Conservation (phyloP, 2,888 invertebrate species). For the Homarus gammarus region DNA sequence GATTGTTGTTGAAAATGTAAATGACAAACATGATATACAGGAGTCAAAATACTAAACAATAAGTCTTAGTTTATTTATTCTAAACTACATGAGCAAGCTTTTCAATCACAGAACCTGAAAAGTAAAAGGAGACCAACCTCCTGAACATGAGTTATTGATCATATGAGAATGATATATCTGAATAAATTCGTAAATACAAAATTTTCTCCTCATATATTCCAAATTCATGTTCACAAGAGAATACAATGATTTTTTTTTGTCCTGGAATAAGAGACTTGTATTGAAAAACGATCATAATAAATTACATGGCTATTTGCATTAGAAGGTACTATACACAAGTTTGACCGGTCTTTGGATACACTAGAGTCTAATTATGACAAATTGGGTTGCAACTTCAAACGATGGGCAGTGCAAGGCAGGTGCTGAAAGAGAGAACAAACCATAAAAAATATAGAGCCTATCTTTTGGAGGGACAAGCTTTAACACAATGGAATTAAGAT, state of each 20-base stretch:
- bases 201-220: conserved; percentile 2
- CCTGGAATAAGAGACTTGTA: conserved; percentile 52
- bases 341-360: conserved; percentile 57
- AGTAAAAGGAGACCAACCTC: conserved; percentile 58
- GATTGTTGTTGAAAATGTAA: not conserved
- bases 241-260: conserved; percentile 26
- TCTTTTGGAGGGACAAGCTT: not conserved
- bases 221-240: conserved; percentile 34
- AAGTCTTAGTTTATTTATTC: conserved; percentile 54
- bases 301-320: conserved; percentile 43
- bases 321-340: conserved; percentile 30
- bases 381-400: conserved; percentile 31
- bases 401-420: conserved; percentile 49
- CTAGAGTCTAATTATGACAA: conserved; percentile 20
- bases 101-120: conserved; percentile 62
- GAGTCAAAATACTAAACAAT: conserved; percentile 22
- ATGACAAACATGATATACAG: not conserved
- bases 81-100: conserved; percentile 69
- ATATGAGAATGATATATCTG: conserved; percentile 52
- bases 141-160: conserved; percentile 44
- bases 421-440: conserved; percentile 59
- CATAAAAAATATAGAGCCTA: conserved; percentile 42
- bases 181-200: conserved; percentile 10
- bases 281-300: conserved; percentile 15
- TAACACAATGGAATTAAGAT: not conserved